These are phyloP conservation scores for Hyaena hyaena DNA, from an alignment of 2,113 vertebrate genomes.

Conservation along the genomic window DNA sequence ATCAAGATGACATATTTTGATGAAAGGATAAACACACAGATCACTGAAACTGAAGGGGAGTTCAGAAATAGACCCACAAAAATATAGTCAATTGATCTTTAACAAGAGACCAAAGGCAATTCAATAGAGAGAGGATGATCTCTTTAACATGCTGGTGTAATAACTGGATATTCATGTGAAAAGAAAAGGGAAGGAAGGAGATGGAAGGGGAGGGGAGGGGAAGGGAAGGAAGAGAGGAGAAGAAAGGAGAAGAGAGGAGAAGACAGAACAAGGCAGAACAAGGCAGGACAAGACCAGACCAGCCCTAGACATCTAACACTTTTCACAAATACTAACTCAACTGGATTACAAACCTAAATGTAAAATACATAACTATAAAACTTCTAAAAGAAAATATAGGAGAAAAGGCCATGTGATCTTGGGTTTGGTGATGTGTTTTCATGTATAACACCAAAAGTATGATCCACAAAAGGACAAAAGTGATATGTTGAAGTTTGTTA, in stretches of 20 bases:
- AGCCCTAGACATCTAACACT: not conserved
- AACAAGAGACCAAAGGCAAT: not conserved
- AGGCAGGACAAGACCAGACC: no score
- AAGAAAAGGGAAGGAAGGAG: not conserved
- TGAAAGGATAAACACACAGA: not conserved
- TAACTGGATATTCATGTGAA: not conserved
- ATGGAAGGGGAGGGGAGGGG: no score
- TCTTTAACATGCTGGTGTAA: not conserved
- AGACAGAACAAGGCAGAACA: not conserved
- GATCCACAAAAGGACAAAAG: not conserved
- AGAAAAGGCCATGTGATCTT: not conserved
- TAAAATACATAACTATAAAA: conserved; percentile 15
- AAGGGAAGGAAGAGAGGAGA: no score
- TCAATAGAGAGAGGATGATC: not conserved
- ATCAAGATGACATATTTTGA: not conserved
- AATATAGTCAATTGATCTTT: not conserved
- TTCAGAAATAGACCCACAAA: not conserved
- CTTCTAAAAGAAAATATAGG: not conserved
- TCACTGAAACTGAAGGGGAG: not conserved
- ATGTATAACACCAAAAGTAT: not conserved
- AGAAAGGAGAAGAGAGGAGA: fast-evolving
- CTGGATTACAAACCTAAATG: not conserved
- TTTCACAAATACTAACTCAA: not conserved
- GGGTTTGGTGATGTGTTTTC: not conserved
- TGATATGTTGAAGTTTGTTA: not conserved